These are phyloP conservation scores for Chorisops tibialis DNA, from an alignment of 2,888 invertebrate species.

Conservation along the genomic window DNA sequence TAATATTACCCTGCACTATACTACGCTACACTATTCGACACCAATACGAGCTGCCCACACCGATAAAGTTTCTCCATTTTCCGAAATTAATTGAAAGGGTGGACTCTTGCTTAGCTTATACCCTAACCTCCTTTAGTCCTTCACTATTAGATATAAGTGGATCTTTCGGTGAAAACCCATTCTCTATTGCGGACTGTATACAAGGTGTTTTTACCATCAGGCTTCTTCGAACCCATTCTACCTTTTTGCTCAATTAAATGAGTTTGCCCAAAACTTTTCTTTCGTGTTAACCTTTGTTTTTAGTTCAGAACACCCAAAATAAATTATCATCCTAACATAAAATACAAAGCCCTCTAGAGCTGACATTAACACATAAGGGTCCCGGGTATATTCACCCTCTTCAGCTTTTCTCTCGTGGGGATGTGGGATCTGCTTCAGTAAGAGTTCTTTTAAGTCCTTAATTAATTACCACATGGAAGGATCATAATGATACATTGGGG, in stretches of 20 bases:
- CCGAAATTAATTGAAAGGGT: constrained; percentile 32
- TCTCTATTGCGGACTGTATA: too few relatives aligned
- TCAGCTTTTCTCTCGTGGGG: constrained; percentile 15
- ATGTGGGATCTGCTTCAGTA: constrained; percentile 31
- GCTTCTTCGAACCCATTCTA: constrained; percentile 20
- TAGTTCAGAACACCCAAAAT: constrained; percentile 30
- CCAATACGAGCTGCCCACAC: too few relatives aligned
- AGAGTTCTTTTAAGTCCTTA: constrained; percentile 34
- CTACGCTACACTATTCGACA: constrained; percentile 3
- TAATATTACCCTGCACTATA: constrained; percentile 24
- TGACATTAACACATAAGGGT: constrained; percentile 32
- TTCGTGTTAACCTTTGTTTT: constrained; percentile 33
- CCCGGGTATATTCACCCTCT: constrained; percentile 22
- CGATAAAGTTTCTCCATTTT: constrained; percentile 29
- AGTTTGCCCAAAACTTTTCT: constrained; percentile 32
- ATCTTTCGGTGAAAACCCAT: too few relatives aligned
- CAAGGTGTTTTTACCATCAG: too few relatives aligned
- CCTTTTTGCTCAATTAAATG: constrained; percentile 31
- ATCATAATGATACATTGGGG: constrained; percentile 31
- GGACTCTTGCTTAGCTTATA: constrained; percentile 21
- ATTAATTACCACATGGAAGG: constrained; percentile 33
- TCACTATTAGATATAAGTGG: too few relatives aligned
- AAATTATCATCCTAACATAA: constrained; percentile 32
- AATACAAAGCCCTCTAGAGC: constrained; percentile 29
- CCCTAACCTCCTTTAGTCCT: background rate